phyloP scores from a whole-genome alignment of 2,113 vertebrate species.

The Solea solea region DNA sequence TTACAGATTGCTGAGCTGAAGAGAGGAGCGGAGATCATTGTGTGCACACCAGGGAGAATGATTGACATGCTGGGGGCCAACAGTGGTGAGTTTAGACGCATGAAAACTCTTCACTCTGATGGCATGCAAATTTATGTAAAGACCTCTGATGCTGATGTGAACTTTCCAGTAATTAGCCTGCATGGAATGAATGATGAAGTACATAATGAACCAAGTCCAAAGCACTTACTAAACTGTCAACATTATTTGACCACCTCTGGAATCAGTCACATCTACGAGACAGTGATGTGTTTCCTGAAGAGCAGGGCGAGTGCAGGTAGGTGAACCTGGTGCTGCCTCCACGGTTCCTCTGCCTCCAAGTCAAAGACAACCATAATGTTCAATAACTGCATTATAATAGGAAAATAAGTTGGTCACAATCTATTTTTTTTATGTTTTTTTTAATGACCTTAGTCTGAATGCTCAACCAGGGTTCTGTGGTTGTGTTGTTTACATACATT shows the following conservation, averaged over 20 bases:
- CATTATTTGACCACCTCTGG: slow-evolving; percentile 93
- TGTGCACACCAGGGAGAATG: slow-evolving; percentile 98
- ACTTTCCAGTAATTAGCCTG: slow-evolving; percentile 62
- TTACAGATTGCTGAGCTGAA: slow-evolving; percentile 97
- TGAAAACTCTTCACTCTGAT: not conserved
- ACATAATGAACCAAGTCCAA: slow-evolving; percentile 47
- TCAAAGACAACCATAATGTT: slow-evolving; percentile 2
- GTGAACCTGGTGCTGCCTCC: slow-evolving; percentile 75
- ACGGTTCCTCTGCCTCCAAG: slow-evolving; percentile 30
- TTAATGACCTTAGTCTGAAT: not conserved
- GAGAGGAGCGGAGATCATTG: slow-evolving; percentile 99
- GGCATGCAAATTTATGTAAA: not conserved
- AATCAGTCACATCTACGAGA: slow-evolving; percentile 89
- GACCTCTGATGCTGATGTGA: slow-evolving; percentile 57
- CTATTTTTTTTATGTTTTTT: slow-evolving; percentile 1
- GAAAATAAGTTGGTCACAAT: slow-evolving; percentile 17
- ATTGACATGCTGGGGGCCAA: slow-evolving; percentile 99
- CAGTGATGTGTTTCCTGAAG: slow-evolving; percentile 91
- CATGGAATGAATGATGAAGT: slow-evolving; percentile 76
- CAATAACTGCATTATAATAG: not conserved
- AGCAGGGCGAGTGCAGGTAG: slow-evolving; percentile 89
- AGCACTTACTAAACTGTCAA: slow-evolving; percentile 96
- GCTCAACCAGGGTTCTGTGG: slow-evolving; percentile 13
- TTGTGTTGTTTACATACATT: not conserved
- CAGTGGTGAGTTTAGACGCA: slow-evolving; percentile 88